A percentile compares a stretch with the other conserved stretches of the same genome.
These are phyloP conservation scores for Fragum whitleyi DNA, from an alignment of 2,888 invertebrate genomes.

Conservation along the genomic window DNA sequence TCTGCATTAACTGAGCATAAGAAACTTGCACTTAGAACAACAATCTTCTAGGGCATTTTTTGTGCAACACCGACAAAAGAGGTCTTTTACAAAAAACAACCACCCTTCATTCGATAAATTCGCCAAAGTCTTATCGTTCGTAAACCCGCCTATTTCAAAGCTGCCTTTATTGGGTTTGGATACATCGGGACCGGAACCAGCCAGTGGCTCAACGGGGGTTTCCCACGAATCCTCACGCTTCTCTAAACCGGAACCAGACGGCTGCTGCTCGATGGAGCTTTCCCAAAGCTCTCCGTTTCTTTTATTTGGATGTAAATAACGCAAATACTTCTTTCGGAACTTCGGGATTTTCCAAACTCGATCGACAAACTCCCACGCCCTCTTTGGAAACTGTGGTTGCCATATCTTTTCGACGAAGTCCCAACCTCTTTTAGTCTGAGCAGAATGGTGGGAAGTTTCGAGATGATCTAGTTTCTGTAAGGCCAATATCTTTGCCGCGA, in stretches of 20 bases:
- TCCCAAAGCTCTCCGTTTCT: slow-evolving; percentile 12
- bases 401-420: slow-evolving; percentile 37
- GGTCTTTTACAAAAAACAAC: neutral
- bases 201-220: too few relatives aligned
- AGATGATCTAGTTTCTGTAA: neutral
- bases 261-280: neutral
- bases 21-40: slow-evolving; percentile 4
- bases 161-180: neutral
- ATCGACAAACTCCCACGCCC: slow-evolving; percentile 52
- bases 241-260: neutral
- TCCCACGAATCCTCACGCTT: too few relatives aligned
- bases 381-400: slow-evolving; percentile 41
- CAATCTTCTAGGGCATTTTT: neutral
- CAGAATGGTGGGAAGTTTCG: neutral
- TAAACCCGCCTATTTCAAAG: neutral
- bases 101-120: neutral
- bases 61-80: slow-evolving; percentile 3
- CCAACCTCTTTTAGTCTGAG: slow-evolving; percentile 44
- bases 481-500: neutral
- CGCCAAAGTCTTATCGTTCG: neutral
- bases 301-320: slow-evolving; percentile 28
- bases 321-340: slow-evolving; percentile 34
- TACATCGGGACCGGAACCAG: neutral
- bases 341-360: slow-evolving; percentile 43
- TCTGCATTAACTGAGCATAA: neutral